A percentile compares a stretch with the other conserved stretches of the same genome.
Conservation (phyloP, 2,797 vertebrate species). For the Anomalospiza imberbis region DNA sequence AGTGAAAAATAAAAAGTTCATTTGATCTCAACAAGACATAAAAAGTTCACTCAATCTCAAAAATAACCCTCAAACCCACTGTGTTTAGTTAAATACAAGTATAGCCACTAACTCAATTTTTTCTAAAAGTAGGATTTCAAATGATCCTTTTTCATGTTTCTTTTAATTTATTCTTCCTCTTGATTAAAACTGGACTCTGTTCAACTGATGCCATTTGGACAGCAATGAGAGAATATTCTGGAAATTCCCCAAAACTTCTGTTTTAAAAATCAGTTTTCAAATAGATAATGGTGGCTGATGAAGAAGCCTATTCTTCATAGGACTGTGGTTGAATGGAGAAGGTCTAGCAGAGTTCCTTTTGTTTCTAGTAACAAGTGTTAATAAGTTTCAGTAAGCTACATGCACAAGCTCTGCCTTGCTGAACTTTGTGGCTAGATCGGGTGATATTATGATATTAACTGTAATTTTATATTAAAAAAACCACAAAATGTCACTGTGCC, state of each 20-base stretch:
- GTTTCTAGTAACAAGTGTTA: neutral
- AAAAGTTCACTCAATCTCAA: neutral
- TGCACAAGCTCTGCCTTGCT: neutral
- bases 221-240: neutral
- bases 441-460: neutral
- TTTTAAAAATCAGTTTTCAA: conserved; percentile 19
- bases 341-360: conserved; percentile 12
- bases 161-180: neutral
- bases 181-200: neutral
- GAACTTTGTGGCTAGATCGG: neutral
- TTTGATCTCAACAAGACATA: neutral
- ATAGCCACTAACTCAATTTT: neutral
- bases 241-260: neutral
- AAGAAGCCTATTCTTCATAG: neutral
- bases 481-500: neutral
- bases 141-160: neutral
- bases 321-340: neutral
- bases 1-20: neutral
- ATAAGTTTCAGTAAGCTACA: neutral
- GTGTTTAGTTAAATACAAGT: neutral
- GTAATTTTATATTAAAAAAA: conserved; percentile 1
- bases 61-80: neutral
- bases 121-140: neutral
- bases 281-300: neutral
- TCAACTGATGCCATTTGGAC: neutral